A percentile compares a stretch with the other conserved stretches of the same genome.
Evolutionary conservation across 2,113 vertebrate genomes (phyloP).

Genomic region (Petrocephalus microphthalmus): DNA sequence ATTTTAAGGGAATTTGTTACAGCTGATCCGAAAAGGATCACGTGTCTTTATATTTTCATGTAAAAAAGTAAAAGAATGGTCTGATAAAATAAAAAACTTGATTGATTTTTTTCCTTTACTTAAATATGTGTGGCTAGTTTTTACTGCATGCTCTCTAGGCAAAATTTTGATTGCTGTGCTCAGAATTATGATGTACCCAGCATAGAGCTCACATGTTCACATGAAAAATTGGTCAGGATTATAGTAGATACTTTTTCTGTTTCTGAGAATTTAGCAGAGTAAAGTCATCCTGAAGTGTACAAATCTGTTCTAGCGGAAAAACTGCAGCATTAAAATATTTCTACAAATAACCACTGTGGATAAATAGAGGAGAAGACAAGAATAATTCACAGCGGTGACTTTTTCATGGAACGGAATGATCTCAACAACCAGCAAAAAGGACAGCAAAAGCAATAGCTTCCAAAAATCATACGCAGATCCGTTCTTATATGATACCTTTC

Average conservation of each 20-base stretch:
- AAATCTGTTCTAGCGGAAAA: neutral
- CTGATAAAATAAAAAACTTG: neutral
- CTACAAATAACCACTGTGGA: neutral
- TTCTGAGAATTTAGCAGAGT: neutral
- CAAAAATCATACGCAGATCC: neutral
- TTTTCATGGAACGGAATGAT: neutral
- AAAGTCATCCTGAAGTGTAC: neutral
- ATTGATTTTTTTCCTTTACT: neutral
- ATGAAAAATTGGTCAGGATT: neutral
- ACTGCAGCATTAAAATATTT: neutral
- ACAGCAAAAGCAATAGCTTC: neutral
- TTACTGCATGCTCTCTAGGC: neutral
- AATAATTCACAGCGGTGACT: neutral
- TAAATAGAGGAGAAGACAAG: neutral
- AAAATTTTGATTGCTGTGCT: neutral
- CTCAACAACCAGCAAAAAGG: no score
- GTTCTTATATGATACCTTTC: neutral
- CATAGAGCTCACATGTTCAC: neutral
- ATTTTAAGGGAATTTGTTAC: neutral
- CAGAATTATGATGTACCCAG: neutral
- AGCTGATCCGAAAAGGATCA: neutral
- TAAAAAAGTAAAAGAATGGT: neutral
- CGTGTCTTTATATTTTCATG: neutral
- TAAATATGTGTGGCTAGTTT: neutral
- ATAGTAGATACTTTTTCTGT: neutral